Percentiles rank a stretch among this genome's conserved stretches.
phyloP scores from a whole-genome alignment of 1,140 invertebrate species.

The Neelides sp. region DNA sequence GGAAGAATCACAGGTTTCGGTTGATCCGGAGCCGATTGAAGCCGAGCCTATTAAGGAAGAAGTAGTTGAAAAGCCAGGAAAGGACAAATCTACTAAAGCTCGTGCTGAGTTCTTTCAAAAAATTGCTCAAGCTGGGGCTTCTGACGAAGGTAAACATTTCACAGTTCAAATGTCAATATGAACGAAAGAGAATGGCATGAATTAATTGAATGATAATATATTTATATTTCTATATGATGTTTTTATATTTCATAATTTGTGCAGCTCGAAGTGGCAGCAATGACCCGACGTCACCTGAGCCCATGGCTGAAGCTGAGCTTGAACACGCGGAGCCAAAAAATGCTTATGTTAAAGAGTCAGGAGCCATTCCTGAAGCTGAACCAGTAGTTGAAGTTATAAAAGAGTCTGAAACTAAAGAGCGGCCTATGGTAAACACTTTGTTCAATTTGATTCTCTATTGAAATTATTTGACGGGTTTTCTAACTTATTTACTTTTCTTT shows the following conservation, averaged over 20 bases:
- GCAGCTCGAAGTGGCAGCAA: conserved; percentile 2
- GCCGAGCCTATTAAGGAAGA: conserved; percentile 1
- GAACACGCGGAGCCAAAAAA: conserved; percentile 1
- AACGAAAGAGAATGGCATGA: background rate
- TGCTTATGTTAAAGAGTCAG: conserved; percentile 1
- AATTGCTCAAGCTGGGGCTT: conserved; percentile 18
- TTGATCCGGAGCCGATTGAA: background rate
- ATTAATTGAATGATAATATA: too few species aligned
- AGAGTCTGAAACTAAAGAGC: background rate
- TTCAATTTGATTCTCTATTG: too few species aligned
- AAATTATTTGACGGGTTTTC: too few species aligned
- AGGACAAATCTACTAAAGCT: background rate
- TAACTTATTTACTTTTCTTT: too few species aligned
- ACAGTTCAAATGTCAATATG: too few species aligned
- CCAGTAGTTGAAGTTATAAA: conserved; percentile 1
- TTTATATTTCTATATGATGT: too few species aligned
- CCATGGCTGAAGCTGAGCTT: background rate
- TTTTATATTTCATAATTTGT: conserved; percentile 17
- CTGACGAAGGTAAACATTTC: conserved; percentile 17
- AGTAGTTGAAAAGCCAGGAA: conserved; percentile 5
- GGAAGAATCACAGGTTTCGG: background rate
- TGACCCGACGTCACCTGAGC: background rate
- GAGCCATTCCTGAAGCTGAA: background rate
- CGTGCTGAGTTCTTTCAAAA: conserved; percentile 24
- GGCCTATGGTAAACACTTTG: too few species aligned